Evolutionary conservation across 2,113 vertebrate genomes (phyloP).

Genomic region (Boulengerochromis microlepis): DNA sequence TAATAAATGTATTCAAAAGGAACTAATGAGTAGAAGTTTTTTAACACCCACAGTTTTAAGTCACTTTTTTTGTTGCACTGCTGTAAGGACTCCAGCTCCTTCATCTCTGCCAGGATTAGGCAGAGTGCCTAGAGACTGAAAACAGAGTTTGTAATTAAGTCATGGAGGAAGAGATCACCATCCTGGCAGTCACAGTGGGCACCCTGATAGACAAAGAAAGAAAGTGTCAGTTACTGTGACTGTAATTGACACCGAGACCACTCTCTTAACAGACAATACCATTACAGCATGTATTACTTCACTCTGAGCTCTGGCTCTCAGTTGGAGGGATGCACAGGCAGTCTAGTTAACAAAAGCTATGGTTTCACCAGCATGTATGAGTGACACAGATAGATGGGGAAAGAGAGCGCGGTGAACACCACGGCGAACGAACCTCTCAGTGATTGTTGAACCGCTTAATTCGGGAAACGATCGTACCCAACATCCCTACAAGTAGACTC

Average conservation of each 20-base stretch:
- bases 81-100: background rate
- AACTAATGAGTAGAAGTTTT: background rate
- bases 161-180: background rate
- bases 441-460: background rate
- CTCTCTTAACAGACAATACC: background rate
- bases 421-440: background rate
- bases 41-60: background rate
- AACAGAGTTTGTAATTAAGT: constrained; percentile 20
- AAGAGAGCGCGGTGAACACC: background rate
- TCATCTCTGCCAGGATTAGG: background rate
- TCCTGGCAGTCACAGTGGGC: background rate
- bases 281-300: constrained; percentile 3
- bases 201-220: background rate
- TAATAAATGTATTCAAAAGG: background rate
- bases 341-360: background rate
- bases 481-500: background rate
- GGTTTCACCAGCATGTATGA: background rate
- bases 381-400: background rate
- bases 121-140: background rate
- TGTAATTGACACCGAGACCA: background rate
- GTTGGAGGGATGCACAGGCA: background rate
- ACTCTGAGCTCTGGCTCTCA: background rate
- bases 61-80: background rate
- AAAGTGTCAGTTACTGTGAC: background rate
- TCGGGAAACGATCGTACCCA: background rate